Conservation (phyloP, 2,888 invertebrate species). For the Crossocerus cetratus region DNA sequence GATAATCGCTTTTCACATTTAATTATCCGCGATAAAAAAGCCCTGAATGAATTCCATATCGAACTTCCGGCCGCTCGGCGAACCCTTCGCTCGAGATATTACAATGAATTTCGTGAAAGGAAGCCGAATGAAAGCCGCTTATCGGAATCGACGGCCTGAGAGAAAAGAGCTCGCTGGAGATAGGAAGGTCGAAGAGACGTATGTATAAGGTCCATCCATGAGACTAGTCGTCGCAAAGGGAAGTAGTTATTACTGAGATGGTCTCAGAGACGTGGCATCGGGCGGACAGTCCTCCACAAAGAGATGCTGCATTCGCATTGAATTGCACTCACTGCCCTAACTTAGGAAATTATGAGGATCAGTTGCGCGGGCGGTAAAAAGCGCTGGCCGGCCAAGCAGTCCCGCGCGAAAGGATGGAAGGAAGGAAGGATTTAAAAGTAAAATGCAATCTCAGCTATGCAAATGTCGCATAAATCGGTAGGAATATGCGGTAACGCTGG, state of each 20-base stretch:
- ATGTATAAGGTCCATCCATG: too few species aligned
- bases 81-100: slow-evolving; percentile 32
- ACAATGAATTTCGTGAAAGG: slow-evolving; percentile 40
- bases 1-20: slow-evolving; percentile 31
- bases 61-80: slow-evolving; percentile 35
- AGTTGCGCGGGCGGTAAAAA: background rate
- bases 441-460: slow-evolving; percentile 68
- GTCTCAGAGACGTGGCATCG: too few species aligned
- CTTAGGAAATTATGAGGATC: slow-evolving; percentile 53
- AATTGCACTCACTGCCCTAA: slow-evolving; percentile 19
- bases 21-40: slow-evolving; percentile 32
- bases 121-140: slow-evolving; percentile 28
- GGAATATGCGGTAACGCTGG: slow-evolving; percentile 57
- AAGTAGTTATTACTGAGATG: too few species aligned
- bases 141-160: slow-evolving; percentile 41
- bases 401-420: slow-evolving; percentile 11
- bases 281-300: too few species aligned
- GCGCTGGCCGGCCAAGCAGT: background rate
- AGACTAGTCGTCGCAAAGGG: too few species aligned
- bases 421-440: slow-evolving; percentile 64
- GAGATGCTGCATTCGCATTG: too few species aligned
- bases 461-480: slow-evolving; percentile 62
- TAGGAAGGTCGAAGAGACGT: slow-evolving; percentile 8
- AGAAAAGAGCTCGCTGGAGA: slow-evolving; percentile 27
- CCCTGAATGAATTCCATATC: slow-evolving; percentile 49